Base-by-base conservation (phyloP, 2,113 vertebrate genomes). In the Paradoxurus hermaphroditus region DNA sequence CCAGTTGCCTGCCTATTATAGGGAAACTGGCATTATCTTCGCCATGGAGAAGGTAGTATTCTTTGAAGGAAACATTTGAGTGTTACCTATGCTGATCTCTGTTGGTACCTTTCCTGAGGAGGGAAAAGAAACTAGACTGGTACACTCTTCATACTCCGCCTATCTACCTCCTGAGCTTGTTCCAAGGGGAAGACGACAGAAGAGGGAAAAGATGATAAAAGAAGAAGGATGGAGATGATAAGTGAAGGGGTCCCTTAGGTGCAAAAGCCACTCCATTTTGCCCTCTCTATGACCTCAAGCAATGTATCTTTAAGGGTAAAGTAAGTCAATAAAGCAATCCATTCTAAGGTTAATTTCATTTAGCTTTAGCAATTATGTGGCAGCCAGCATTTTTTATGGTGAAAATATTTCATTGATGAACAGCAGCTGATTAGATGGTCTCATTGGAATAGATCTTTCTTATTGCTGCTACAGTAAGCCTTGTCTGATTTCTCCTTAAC, bases 31-130 rank as follows among this genome's bases (percentile, higher is more conserved):
- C 29, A 11, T 31, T 62, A 34, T 63, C 62, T 0, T 39, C 1
- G 0, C 3, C 46, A 23, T 11, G 7, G n/a, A 9, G 0, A 18
- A 46, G 16, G 23, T 29, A 3, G 1, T 18, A 0, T 31, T 10
- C 36, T 62, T 25, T 27, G 19, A 34, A 70, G 15, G 41, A 77
- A 81, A 27, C 3, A 3, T 1, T 44, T 18, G 13, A 31, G 0
- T 21, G 31, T 2, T 5, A 19, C 10, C 13, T 84, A 36, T 19
- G 13, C 18, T 75, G 15, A 12, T 19, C 75, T 93, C 83, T 67
- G 18, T 34, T 23, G 67, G 49, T 13, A 19, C 23, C 25, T 77
- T 0, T 0, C 63, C 63, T 39, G 34, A 44, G 36, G 3, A 12
- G 10, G 51, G 19, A 87, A 41, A 36, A 18, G 23, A 73, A 46